Evolutionary conservation across 1,140 invertebrate species (phyloP).

Genomic region (Metaphire vulgaris): DNA sequence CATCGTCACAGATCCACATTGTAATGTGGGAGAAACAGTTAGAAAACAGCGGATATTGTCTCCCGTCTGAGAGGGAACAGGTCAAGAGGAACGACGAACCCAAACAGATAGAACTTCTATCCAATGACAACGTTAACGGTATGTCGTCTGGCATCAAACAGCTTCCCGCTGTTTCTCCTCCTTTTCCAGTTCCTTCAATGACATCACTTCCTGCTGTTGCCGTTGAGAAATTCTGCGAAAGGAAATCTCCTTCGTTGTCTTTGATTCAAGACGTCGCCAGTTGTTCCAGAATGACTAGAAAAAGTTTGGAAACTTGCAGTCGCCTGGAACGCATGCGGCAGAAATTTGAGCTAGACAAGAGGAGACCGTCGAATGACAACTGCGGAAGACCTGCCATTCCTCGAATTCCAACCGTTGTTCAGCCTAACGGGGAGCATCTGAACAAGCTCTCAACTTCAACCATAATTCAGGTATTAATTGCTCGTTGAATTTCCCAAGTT

Average conservation of each 20-base stretch:
- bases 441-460: too few relatives aligned
- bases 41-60: background rate
- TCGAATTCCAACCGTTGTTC: background rate
- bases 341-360: background rate
- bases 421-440: background rate
- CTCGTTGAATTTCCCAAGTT: too few relatives aligned
- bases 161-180: background rate
- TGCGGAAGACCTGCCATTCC: background rate
- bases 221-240: too few relatives aligned
- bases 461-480: too few relatives aligned
- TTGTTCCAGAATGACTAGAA: background rate
- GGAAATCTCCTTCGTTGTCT: too few relatives aligned
- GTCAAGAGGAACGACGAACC: background rate
- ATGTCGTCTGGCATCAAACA: too few relatives aligned
- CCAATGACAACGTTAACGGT: too few relatives aligned
- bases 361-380: background rate
- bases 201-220: background rate
- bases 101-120: background rate
- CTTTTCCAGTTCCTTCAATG: background rate
- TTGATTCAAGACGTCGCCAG: background rate
- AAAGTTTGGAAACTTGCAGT: background rate
- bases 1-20: conserved; percentile 39
- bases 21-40: conserved; percentile 40
- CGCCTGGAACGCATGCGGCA: background rate
- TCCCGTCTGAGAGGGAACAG: background rate